A percentile compares a stretch with the other conserved stretches of the same genome.
These are phyloP conservation scores for Rallus crepitans DNA, from an alignment of 2,797 vertebrate species.

Conservation along the genomic window DNA sequence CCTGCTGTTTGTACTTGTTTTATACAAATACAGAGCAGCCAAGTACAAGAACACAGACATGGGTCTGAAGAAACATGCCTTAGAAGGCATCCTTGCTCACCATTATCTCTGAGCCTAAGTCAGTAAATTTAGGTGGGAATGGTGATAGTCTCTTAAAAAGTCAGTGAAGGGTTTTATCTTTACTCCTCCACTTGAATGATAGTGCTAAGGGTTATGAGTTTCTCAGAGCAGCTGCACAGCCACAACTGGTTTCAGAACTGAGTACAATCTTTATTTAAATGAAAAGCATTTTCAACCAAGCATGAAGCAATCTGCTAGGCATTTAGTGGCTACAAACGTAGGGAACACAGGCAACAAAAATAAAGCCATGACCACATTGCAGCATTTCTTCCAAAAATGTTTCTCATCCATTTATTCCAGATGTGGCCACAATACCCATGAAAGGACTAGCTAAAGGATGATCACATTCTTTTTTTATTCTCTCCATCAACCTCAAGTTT, in stretches of 20 bases:
- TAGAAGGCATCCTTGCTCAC: background rate
- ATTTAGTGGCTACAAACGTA: background rate
- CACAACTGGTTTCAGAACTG: background rate
- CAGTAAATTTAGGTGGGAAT: background rate
- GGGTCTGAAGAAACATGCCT: background rate
- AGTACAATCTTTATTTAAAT: background rate
- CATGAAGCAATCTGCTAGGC: background rate
- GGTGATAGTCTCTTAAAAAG: background rate
- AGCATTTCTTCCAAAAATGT: background rate
- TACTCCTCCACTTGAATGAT: background rate
- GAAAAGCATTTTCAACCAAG: background rate
- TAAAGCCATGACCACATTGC: background rate
- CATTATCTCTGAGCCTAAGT: background rate
- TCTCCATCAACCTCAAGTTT: background rate
- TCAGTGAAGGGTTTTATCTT: background rate
- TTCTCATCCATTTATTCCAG: background rate
- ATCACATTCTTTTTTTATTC: background rate
- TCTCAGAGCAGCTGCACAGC: background rate
- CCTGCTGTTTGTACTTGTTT: background rate
- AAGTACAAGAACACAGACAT: background rate
- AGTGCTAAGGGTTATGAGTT: background rate
- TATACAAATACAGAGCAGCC: background rate
- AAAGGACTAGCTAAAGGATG: background rate
- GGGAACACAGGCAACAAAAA: background rate
- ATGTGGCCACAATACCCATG: background rate